Base-by-base conservation (phyloP, 2,888 invertebrate genomes). In the Drosophila infuscata region DNA sequence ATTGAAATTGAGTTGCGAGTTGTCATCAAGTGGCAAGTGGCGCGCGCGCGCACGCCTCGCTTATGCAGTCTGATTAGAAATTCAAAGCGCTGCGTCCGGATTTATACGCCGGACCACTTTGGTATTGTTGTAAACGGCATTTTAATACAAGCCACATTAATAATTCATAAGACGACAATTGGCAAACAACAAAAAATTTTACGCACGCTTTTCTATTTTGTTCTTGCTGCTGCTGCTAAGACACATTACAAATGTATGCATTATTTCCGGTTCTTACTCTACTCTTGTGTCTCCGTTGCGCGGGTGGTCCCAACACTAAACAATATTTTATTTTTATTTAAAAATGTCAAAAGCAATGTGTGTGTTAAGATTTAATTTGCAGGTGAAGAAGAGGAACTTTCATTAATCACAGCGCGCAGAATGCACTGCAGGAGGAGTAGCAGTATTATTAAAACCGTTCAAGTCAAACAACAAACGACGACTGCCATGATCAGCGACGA, bases 401-500 rank as follows among this genome's bases (percentile, higher is more conserved):
- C 29, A 52, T 69, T 52, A 61, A 67, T 63, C 63, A 65, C 33
- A 58, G 46, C 59, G 53, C 60, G 41, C 74, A 74, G 58, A 57
- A 69, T 48, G 54, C 73, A 68, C 78, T 52, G 46, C 25, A 38
- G 61, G 63, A 61, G 64, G 63, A 61, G 49, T 17, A 69, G 17
- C 43, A 25, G 25, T 15, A 38, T 17, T n/a, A 35, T 15, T 17
- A 25, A 82, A 73, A 90, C 85, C 90, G 85, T 79, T 83, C 89
- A 89, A 83, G 76, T 86, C 89, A 70, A 88, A 79, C 79, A 81
- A 74, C 79, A 81, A 86, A 83, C 81, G 82, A 76, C 74, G 90
- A 86, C 90, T 86, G 85, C 68, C 81, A 81, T 81, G 81, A 81
- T 81, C 81, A 58, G 56, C 77, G 54, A 71, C 82, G 46, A 15